Evolutionary conservation across 2,797 vertebrate species (phyloP), one percentile per base, ranked within the genome.

Genomic region (Graptemys geographica): DNA sequence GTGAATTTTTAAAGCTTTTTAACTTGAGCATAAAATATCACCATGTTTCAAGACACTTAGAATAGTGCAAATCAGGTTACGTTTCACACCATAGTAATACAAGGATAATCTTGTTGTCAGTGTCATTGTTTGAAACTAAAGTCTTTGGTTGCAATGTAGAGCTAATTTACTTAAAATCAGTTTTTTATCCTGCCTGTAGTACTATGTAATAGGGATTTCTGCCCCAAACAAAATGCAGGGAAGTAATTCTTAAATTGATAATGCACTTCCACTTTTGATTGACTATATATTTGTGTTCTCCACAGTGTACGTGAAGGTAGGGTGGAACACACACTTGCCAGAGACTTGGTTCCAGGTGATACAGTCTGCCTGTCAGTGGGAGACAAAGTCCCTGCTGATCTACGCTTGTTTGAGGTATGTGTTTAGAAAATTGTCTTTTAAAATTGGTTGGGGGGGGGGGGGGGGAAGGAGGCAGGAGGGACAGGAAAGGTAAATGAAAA

Each of bases 331-430:
- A 98, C 99, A 10, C 98, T 99, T 95, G 99, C 99, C 51, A 98
- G 99, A 94, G 99, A 99, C 69, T 98, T 99, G 95, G 99, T 99
- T 84, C 99, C 99, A 56, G 99, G 99, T 80, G 99, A 99, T 94
- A 99, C 99, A 0, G 99, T 99, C 80, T 99, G 99, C 97, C 97
- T 99, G 74, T 98, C 99, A 15, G 99, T 99, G 84, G 99, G 99
- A 65, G 99, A 99, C 98, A 98, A 99, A 95, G 99, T 99, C 94
- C 99, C 99, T 4, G 99, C 99, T 41, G 99, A 99, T 96, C 98
- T 99, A 12, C 99, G 99, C 1, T 98, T 99, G 11, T 99, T 99
- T 44, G 99, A 99, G 99, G 99, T 99, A 96, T 57, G 81, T 93
- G 3, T 19, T 65, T 65, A 25, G 11, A 53, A 25, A 2, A 49